Evolutionary conservation across 2,113 vertebrate genomes (phyloP).

Genomic region (Oxygymnocypris stewartii): DNA sequence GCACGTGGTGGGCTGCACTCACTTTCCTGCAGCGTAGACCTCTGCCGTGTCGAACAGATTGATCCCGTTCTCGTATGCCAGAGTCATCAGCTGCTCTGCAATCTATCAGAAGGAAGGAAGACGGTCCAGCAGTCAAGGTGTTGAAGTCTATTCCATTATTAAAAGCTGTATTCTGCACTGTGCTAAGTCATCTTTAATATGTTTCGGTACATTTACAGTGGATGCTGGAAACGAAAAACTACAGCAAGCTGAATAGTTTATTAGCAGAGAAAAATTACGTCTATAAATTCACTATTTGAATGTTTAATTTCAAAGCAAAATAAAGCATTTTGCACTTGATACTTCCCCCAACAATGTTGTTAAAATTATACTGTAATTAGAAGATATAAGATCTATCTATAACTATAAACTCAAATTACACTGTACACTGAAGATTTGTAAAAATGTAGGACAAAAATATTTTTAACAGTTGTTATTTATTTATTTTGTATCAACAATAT

Average conservation of each 20-base stretch:
- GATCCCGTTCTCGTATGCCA: conserved; percentile 98
- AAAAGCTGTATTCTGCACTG: background rate
- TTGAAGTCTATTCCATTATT: conserved; percentile 32
- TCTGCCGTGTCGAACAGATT: conserved; percentile 99
- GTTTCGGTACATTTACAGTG: background rate
- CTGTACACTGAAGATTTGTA: too few relatives aligned
- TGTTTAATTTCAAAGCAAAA: background rate
- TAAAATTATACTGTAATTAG: background rate
- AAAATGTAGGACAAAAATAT: too few relatives aligned
- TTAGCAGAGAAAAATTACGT: background rate
- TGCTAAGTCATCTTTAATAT: conserved; percentile 9
- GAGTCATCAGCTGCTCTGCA: conserved; percentile 97
- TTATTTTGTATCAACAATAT: too few relatives aligned
- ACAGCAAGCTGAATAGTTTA: background rate
- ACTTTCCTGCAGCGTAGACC: conserved; percentile 98
- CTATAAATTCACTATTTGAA: background rate
- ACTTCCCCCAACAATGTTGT: background rate
- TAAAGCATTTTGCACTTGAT: background rate
- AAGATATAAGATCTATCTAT: too few relatives aligned
- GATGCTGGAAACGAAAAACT: background rate
- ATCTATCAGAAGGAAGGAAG: conserved; percentile 77
- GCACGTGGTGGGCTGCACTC: conserved; percentile 77
- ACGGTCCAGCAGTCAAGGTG: conserved; percentile 24
- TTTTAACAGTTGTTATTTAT: too few relatives aligned
- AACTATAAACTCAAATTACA: too few relatives aligned